phyloP scores from a whole-genome alignment of 2,888 invertebrate genomes.

The Oxyteleia sp. region DNA sequence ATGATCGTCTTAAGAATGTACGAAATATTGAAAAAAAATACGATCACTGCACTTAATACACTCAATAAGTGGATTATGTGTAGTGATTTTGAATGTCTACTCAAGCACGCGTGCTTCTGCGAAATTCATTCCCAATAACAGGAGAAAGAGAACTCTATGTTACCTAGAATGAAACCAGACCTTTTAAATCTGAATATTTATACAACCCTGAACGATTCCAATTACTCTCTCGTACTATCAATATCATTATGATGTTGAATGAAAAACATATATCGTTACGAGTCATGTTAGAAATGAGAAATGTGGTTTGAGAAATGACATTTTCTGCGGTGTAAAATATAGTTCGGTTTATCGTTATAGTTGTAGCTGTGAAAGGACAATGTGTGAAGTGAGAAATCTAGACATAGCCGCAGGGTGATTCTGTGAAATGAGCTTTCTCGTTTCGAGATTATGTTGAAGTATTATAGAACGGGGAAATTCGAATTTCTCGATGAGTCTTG shows the following conservation, averaged over 20 bases:
- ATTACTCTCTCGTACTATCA: constrained; percentile 33
- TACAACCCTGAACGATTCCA: constrained; percentile 23
- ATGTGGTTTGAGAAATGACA: constrained; percentile 18
- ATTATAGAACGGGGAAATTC: constrained; percentile 28
- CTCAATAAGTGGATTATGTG: too few relatives aligned
- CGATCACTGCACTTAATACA: too few relatives aligned
- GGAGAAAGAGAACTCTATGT: too few relatives aligned
- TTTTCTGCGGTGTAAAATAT: constrained; percentile 31
- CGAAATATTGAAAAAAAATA: too few relatives aligned
- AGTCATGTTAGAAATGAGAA: constrained; percentile 1
- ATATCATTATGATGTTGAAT: constrained; percentile 18
- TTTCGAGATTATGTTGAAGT: constrained; percentile 50
- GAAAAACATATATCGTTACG: constrained; percentile 15
- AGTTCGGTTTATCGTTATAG: constrained; percentile 34
- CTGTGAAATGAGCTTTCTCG: constrained; percentile 62
- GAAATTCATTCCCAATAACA: too few relatives aligned
- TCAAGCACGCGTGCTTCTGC: too few relatives aligned
- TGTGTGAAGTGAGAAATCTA: constrained; percentile 46
- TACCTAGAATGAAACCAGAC: too few relatives aligned
- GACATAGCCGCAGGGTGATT: constrained; percentile 61
- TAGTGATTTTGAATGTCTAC: too few relatives aligned
- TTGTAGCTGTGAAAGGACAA: constrained; percentile 47
- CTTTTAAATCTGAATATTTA: constrained; percentile 20
- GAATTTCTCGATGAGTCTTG: constrained; percentile 35
- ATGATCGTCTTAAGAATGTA: too few relatives aligned